Percentiles rank a stretch among this genome's conserved stretches.
phyloP scores from a whole-genome alignment of 2,113 vertebrate genomes.

The Ciconia boyciana region DNA sequence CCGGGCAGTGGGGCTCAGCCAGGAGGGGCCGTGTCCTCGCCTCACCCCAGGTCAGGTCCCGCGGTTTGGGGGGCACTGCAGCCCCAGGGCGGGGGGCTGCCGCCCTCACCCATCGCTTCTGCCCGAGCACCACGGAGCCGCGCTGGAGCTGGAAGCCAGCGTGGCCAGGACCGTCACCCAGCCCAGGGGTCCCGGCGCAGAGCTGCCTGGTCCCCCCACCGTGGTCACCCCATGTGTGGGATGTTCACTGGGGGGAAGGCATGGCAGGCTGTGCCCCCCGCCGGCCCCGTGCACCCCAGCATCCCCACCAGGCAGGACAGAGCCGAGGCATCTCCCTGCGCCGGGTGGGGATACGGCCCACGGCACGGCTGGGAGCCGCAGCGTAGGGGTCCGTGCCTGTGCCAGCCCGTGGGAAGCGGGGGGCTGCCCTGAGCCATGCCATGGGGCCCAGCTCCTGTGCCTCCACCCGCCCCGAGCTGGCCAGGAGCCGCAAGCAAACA shows the following conservation, averaged over 20 bases:
- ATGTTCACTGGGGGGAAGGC: not conserved
- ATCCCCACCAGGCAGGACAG: accelerated
- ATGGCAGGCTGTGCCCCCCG: not conserved
- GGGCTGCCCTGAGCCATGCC: not conserved
- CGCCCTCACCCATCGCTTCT: not conserved
- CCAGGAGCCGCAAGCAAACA: not conserved
- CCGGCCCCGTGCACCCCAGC: not conserved
- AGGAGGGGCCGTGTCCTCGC: not conserved
- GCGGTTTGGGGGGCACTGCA: accelerated
- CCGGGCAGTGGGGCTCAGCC: not conserved
- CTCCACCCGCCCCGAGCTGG: not conserved
- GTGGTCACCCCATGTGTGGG: not conserved
- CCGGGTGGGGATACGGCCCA: not conserved
- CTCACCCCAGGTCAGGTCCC: accelerated
- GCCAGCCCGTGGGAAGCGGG: not conserved
- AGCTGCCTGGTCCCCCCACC: too few relatives aligned
- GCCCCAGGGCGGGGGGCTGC: not conserved
- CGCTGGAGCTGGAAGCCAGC: not conserved
- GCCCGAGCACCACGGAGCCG: accelerated
- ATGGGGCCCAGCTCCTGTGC: not conserved
- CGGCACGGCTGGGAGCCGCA: accelerated
- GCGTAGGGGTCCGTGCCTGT: accelerated
- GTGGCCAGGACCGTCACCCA: not conserved
- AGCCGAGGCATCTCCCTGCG: not conserved
- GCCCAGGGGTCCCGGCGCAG: accelerated